Base-by-base conservation (phyloP, 2,888 invertebrate genomes). In the Podotricha telesiphe region DNA sequence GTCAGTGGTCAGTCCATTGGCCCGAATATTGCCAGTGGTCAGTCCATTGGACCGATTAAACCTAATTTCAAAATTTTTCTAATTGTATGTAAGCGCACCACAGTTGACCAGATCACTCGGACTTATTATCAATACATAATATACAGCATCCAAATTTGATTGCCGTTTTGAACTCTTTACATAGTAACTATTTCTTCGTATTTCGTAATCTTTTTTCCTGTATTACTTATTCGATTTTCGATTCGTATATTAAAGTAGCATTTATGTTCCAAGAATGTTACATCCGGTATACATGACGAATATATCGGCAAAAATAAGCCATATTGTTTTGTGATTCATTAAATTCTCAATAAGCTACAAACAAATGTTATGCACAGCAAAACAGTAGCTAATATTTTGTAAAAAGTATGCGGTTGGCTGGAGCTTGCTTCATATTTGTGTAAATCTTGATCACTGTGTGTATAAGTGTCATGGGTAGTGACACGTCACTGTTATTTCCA, bases 291-390 rank as follows among this genome's bases (percentile, higher is more conserved):
- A 67, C 17, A 68, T 71, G 68, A 71, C 68, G 68, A 71, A 64
- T n/a, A 50, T 13, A 58, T 70, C 40, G 53, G 37, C 61, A 51
- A 67, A 64, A 48, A 62, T 67, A 34, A 53, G 51, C 50, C 40
- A 61, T 42, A 55, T 56, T 62, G 34, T 65, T 58, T 48, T 19
- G 68, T 75, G 75, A 76, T 61, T 76, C 76, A 76, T 48, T 69
- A 51, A 68, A 66, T 75, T 74, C 69, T 42, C 68, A 68, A 73
- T 74, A 73, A 70, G 51, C 53, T 34, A 65, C 66, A 51, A 69
- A 72, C 68, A 72, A 73, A 75, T 67, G 61, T 72, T 71, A 71
- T 69, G 70, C 73, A 71, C 65, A 73, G 70, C 66, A 68, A 71
- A 73, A 70, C 62, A 61, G 67, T 67, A 69, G 69, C 62, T 28